phyloP scores from a whole-genome alignment of 2,113 vertebrate genomes.

The Anthoscopus minutus region DNA sequence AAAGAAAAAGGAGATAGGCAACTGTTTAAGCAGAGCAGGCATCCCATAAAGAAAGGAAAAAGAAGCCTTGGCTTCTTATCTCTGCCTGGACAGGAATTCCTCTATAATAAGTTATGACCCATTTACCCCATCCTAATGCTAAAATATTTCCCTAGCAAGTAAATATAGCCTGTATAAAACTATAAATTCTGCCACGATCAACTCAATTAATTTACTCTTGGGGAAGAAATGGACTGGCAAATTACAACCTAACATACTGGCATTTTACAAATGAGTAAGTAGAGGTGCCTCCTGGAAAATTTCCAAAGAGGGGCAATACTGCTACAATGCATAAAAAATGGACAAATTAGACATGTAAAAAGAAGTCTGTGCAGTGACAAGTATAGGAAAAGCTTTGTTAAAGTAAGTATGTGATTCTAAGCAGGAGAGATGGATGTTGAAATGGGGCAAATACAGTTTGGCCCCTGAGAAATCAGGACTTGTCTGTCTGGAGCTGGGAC shows the following conservation, averaged over 20 bases:
- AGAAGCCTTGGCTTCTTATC: not conserved
- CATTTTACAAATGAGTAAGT: not conserved
- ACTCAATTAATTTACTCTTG: not conserved
- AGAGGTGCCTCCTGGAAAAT: not conserved
- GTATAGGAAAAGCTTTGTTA: not conserved
- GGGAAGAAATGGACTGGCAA: slow-evolving; percentile 23
- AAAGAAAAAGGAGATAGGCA: not conserved
- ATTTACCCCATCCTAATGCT: not conserved
- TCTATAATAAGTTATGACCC: not conserved
- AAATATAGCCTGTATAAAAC: not conserved
- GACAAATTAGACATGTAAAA: not conserved
- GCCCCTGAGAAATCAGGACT: not conserved
- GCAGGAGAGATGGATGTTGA: not conserved
- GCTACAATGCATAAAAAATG: not conserved
- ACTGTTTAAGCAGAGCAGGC: not conserved
- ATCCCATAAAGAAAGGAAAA: not conserved
- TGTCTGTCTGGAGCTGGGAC: not conserved
- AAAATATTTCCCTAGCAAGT: not conserved
- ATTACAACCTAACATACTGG: not conserved
- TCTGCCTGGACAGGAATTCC: not conserved
- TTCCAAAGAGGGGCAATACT: not conserved
- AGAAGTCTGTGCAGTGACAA: not conserved
- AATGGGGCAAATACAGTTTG: not conserved
- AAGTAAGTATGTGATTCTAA: not conserved
- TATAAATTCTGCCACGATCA: not conserved